Evolutionary conservation across 2,797 vertebrate species (phyloP), one percentile per base, ranked within the genome.

Genomic region (Acanthurus tractus): DNA sequence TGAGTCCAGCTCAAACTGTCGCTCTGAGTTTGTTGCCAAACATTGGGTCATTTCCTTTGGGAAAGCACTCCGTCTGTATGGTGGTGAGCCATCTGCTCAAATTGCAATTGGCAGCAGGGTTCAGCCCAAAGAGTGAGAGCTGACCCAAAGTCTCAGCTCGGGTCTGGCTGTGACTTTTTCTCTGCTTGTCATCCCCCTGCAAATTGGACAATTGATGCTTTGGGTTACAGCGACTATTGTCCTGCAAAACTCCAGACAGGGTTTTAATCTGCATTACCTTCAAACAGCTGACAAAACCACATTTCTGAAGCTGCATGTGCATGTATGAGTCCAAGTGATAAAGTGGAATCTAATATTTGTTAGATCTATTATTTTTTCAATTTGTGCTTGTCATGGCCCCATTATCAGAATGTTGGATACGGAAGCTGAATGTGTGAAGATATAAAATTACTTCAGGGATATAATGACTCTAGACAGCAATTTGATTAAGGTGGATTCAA

Each of bases 401-500:
- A 54, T 53, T 83, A 78, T 56, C 46, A 23, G 23, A 23, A 34
- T 17, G 74, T 81, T 77, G 81, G 90, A 94, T 92, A 50, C 9
- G 1, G 40, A 72, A 87, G 94, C 83, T 79, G 90, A 87, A 78
- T 91, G 83, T 78, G 77, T 82, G 90, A 85, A 87, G 86, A 93
- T 84, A 92, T 83, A 86, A 81, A 91, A 89, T 93, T 63, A 94
- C 90, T 92, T 82, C 79, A 84, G 88, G 78, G 81, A 88, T 78
- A 93, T 92, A 95, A 96, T 90, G 78, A 87, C 84, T 89, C 88
- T 25, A 79, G 93, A 94, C 90, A 93, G 89, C 90, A 94, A 94
- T 95, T 95, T 90, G 85, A 95, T 95, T 92, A 94, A 92, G 92
- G 94, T 94, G 89, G 93, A 95, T 94, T 95, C 86, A 93, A 93